These are phyloP conservation scores for Ptiloglossa arizonensis DNA, from an alignment of 1,140 invertebrate species.

Conservation along the genomic window DNA sequence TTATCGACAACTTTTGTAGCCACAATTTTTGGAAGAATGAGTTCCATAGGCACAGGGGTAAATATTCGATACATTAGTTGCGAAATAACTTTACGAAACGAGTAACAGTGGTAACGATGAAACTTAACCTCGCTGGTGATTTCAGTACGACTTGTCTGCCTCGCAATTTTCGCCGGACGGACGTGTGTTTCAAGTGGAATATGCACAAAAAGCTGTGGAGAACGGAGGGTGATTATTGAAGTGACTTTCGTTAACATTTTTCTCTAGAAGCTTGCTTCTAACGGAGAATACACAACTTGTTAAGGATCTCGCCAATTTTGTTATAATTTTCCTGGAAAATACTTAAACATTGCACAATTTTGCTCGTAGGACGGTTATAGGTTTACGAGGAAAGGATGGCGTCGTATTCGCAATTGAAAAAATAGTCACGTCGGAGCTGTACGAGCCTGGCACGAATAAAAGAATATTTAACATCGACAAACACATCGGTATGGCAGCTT, in stretches of 20 bases:
- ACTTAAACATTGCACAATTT: background rate
- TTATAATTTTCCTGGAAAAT: no score
- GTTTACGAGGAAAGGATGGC: conserved; percentile 96
- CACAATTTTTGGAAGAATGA: conserved; percentile 85
- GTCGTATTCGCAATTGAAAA: conserved; percentile 99
- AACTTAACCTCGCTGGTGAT: conserved; percentile 73
- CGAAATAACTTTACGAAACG: conserved; percentile 35
- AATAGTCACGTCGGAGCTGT: conserved; percentile 97
- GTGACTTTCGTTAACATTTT: background rate
- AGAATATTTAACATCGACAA: conserved; percentile 96
- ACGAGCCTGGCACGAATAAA: conserved; percentile 96
- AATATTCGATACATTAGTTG: conserved; percentile 77
- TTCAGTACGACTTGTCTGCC: conserved; percentile 98
- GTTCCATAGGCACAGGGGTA: conserved; percentile 97
- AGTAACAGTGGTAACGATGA: conserved; percentile 9
- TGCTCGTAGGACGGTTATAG: conserved; percentile 91
- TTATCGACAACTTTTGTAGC: background rate
- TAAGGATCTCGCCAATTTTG: background rate
- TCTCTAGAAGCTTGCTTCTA: background rate
- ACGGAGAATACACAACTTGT: background rate
- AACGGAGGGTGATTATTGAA: conserved; percentile 91
- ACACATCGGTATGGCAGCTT: conserved; percentile 97
- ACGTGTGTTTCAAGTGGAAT: conserved; percentile 99
- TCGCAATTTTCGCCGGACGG: conserved; percentile 99
- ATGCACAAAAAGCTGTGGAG: conserved; percentile 99